Evolutionary conservation across 2,888 invertebrate genomes (phyloP).

Genomic region (Hirtodrosophila histrioides): DNA sequence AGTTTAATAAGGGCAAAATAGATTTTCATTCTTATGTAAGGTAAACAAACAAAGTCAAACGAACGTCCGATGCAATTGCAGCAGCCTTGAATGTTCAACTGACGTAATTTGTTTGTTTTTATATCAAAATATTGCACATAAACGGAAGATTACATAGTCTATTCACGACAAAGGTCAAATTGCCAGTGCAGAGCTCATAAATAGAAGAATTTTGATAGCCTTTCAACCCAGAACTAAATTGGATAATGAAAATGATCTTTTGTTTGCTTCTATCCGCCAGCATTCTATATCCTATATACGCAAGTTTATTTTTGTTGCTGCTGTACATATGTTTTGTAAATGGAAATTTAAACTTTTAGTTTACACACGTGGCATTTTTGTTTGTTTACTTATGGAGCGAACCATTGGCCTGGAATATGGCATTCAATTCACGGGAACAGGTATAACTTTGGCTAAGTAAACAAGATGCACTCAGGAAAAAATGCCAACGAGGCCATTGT

Average conservation of each 20-base stretch:
- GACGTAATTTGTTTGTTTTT: constrained; percentile 18
- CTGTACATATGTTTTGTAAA: constrained; percentile 19
- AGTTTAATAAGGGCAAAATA: constrained; percentile 56
- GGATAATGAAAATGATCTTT: constrained; percentile 1
- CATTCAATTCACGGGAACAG: constrained; percentile 35
- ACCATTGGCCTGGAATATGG: constrained; percentile 11
- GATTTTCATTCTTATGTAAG: constrained; percentile 45
- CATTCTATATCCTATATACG: constrained; percentile 2
- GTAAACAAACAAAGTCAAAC: constrained; percentile 71
- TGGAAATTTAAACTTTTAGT: constrained; percentile 12
- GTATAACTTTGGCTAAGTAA: constrained; percentile 9
- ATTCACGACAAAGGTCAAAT: constrained; percentile 17
- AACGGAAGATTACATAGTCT: neutral
- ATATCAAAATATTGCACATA: constrained; percentile 5
- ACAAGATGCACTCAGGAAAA: constrained; percentile 6
- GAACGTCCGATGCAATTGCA: constrained; percentile 51
- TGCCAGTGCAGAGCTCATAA: constrained; percentile 22
- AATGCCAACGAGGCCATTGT: constrained; percentile 3
- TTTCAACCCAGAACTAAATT: constrained; percentile 4
- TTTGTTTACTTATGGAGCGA: constrained; percentile 55
- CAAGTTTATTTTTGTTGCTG: constrained; percentile 15
- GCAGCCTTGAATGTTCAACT: constrained; percentile 34
- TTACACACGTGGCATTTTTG: constrained; percentile 16
- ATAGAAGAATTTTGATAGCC: constrained; percentile 13
- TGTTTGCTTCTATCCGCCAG: constrained; percentile 4